Base-by-base conservation (phyloP, 2,888 invertebrate genomes). In the Flexamia atlantica region DNA sequence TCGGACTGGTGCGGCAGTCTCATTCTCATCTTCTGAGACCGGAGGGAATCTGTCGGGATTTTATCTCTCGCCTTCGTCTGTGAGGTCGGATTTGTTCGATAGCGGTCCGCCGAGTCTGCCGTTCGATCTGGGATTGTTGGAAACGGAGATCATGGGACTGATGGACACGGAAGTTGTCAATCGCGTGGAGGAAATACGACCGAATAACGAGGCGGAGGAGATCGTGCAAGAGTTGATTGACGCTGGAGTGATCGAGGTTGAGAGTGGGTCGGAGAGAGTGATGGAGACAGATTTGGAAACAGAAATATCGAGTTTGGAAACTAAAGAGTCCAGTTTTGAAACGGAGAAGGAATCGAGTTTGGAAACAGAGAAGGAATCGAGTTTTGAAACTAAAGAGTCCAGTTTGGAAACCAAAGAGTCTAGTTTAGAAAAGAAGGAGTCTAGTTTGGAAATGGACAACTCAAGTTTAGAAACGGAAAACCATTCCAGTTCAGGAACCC, bases 41-140 rank as follows among this genome's bases (percentile, higher is more conserved):
- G 87, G 86, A 36, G 87, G 87, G 12, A 88, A 87, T 68, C 84
- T 88, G 42, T 88, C 88, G 20, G 88, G 88, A 25, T 87, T 88
- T 74, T 88, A 87, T 83, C 84, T 88, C 28, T 88, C 88, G 3
- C 88, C 88, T 7, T 87, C 87, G 9, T 88, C 87, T 20, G 83
- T 86, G 28, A 74, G 85, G 36, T 87, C 86, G 28, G 88, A 88
- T 74, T 80, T 87, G 30, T 86, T 87, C 28, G 86, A 87, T 25
- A 84, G 64, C 32, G 86, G 87, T 2, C 87, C 87, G 40, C 86
- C 87, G 1, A 87, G 87, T 83, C 83, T 87, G 23, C 87, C 87
- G 12, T 87, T 87, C 80, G 87, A 87, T 83, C 57, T 87, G 0
- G 86, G 86, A 0, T 85, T 85, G 68, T 83, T 85, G 85, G 85